A percentile compares a stretch with the other conserved stretches of the same genome.
These are phyloP conservation scores for Ceratosolen solmsi DNA, from an alignment of 1,140 invertebrate genomes.

Conservation along the genomic window DNA sequence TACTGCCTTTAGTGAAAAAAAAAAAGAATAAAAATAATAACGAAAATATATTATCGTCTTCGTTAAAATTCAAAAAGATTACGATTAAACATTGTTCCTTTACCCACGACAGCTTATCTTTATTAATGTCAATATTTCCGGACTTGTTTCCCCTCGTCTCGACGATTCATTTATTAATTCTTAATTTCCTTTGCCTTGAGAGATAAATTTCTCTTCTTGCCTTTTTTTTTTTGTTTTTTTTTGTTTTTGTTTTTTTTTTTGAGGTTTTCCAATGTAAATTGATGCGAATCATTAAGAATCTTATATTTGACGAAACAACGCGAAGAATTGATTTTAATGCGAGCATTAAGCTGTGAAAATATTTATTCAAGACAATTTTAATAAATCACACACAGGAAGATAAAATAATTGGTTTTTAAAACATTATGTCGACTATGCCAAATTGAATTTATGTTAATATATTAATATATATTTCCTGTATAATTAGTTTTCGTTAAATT, in stretches of 20 bases:
- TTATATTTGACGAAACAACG: background rate
- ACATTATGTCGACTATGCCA: too few relatives aligned
- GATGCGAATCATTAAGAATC: background rate
- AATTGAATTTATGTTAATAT: too few relatives aligned
- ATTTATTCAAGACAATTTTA: too few relatives aligned
- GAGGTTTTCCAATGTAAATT: background rate
- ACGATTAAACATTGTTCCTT: background rate
- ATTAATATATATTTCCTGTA: too few relatives aligned
- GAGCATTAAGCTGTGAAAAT: too few relatives aligned
- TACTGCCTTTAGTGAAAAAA: too few relatives aligned
- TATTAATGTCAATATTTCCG: conserved; percentile 50
- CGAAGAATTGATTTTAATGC: background rate
- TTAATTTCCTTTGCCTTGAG: conserved; percentile 53
- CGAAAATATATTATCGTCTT: background rate
- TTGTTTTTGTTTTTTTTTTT: too few relatives aligned
- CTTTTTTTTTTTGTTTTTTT: background rate
- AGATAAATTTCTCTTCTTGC: conserved; percentile 12
- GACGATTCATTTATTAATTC: conserved; percentile 54
- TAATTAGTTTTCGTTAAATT: too few relatives aligned
- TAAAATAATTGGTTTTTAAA: too few relatives aligned
- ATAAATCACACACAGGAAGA: too few relatives aligned
- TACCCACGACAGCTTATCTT: background rate
- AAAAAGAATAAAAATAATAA: too few relatives aligned
- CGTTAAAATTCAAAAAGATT: background rate
- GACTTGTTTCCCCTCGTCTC: background rate